phyloP scores from a whole-genome alignment of 2,888 invertebrate species.

The Scaptomyza tumidula region DNA sequence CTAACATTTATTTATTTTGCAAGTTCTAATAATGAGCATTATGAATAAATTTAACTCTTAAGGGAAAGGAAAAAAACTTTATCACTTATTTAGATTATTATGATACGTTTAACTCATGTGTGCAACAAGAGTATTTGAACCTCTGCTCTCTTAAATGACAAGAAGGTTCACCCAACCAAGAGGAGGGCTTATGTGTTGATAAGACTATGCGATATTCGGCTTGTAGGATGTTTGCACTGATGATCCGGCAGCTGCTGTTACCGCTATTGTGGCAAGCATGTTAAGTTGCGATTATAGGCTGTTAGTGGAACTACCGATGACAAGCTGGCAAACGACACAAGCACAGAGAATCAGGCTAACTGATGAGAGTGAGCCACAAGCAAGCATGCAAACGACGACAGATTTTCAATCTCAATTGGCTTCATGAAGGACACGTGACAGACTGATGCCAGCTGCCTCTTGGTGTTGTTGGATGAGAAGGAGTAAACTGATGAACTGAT shows the following conservation, averaged over 20 bases:
- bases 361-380: constrained; percentile 36
- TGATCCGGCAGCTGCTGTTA: constrained; percentile 58
- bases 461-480: not conserved
- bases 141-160: not conserved
- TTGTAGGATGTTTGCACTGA: constrained; percentile 76
- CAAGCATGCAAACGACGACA: constrained; percentile 30
- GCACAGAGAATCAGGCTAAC: constrained; percentile 9
- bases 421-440: constrained; percentile 56
- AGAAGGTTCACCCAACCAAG: not conserved
- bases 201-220: constrained; percentile 70
- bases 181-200: not conserved
- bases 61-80: too few species aligned
- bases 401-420: constrained; percentile 80
- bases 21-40: too few species aligned
- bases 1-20: too few species aligned
- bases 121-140: not conserved
- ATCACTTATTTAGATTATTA: too few species aligned
- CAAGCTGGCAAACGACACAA: constrained; percentile 22
- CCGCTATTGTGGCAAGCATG: constrained; percentile 67
- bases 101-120: too few species aligned
- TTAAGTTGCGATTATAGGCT: constrained; percentile 80
- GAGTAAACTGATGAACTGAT: constrained; percentile 41
- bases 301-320: constrained; percentile 71
- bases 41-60: too few species aligned
- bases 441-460: constrained; percentile 17